phyloP scores from a whole-genome alignment of 37 sponge, comb jelly and placozoan genomes.

The Ianthella basta region DNA sequence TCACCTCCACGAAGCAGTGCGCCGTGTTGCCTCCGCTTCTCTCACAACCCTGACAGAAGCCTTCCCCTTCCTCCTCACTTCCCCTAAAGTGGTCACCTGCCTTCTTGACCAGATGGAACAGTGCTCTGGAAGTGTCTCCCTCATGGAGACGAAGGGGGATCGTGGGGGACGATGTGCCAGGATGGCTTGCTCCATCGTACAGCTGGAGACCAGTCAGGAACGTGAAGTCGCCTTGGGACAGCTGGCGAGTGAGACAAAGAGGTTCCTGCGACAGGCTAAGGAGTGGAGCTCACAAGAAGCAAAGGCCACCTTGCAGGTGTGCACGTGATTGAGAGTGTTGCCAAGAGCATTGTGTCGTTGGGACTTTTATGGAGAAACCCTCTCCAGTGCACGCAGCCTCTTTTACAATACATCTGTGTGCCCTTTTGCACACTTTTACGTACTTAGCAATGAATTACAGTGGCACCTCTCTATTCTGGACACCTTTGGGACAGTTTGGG shows the following conservation, averaged over 20 bases:
- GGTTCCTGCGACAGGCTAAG: not conserved
- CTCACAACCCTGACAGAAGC: not conserved
- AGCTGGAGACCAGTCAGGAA: not conserved
- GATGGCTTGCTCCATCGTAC: conserved; percentile 3
- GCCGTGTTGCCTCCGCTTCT: not conserved
- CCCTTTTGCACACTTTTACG: too few species aligned
- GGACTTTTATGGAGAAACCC: too few species aligned
- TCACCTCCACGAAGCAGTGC: not conserved
- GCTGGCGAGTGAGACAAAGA: not conserved
- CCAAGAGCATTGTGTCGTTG: too few species aligned
- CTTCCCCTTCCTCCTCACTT: not conserved
- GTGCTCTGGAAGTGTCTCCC: not conserved
- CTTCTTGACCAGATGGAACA: not conserved
- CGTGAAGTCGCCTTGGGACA: not conserved
- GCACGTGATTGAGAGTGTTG: too few species aligned
- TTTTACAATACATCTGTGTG: too few species aligned
- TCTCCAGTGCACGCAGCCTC: too few species aligned
- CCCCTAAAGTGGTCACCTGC: not conserved
- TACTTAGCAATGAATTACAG: too few species aligned
- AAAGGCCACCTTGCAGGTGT: not conserved
- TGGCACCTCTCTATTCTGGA: too few species aligned
- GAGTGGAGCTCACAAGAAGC: not conserved
- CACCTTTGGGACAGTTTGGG: too few species aligned
- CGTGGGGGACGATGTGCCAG: not conserved
- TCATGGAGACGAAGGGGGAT: not conserved